Conservation (phyloP, 2,888 invertebrate genomes). For the Euplexia lucipara region DNA sequence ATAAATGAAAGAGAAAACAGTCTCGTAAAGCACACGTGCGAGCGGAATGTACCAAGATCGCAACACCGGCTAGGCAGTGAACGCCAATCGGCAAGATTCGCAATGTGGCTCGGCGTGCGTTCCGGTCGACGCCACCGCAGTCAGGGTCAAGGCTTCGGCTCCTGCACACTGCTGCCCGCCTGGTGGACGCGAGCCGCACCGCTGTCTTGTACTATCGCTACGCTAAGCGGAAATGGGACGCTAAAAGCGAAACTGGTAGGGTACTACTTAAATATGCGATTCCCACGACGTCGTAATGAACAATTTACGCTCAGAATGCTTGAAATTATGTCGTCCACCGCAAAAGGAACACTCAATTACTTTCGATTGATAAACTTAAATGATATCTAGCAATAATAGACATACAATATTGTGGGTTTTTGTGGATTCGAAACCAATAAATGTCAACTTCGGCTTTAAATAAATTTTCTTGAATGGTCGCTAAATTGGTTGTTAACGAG, state of each 20-base stretch:
- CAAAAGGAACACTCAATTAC: slow-evolving; percentile 16
- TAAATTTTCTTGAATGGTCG: slow-evolving; percentile 73
- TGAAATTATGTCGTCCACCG: slow-evolving; percentile 48
- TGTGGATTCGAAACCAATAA: slow-evolving; percentile 67
- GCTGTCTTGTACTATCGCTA: slow-evolving; percentile 74
- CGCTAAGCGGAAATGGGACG: slow-evolving; percentile 80
- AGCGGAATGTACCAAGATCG: slow-evolving; percentile 85
- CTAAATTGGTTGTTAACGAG: slow-evolving; percentile 82
- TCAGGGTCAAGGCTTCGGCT: slow-evolving; percentile 90
- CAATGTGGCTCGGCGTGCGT: slow-evolving; percentile 87
- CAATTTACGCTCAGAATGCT: slow-evolving; percentile 34
- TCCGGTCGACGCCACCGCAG: slow-evolving; percentile 90
- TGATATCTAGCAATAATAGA: slow-evolving; percentile 62
- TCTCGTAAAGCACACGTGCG: slow-evolving; percentile 83
- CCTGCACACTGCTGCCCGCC: slow-evolving; percentile 86
- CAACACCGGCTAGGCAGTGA: slow-evolving; percentile 81
- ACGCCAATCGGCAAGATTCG: slow-evolving; percentile 86
- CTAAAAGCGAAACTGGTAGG: slow-evolving; percentile 86
- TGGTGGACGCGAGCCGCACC: slow-evolving; percentile 77
- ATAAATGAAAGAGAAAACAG: slow-evolving; percentile 82
- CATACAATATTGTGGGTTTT: slow-evolving; percentile 53
- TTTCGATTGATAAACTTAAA: slow-evolving; percentile 27
- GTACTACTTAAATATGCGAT: slow-evolving; percentile 70
- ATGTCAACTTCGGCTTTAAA: slow-evolving; percentile 72
- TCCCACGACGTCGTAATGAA: slow-evolving; percentile 65